phyloP scores from a whole-genome alignment of 30 jellyfish, hydroid and myxozoan species.

The Hydractinia echinata region DNA sequence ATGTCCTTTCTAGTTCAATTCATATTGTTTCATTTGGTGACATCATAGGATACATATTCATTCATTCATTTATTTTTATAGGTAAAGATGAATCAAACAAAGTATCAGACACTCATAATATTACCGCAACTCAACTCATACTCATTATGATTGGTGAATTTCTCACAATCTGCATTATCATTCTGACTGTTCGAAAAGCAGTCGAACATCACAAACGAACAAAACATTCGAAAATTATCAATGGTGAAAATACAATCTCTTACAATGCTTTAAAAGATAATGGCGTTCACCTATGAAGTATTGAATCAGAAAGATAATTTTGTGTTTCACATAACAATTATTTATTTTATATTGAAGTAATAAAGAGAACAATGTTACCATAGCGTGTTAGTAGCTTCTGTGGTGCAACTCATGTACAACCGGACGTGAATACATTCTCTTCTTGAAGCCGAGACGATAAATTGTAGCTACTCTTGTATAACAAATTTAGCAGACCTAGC shows the following conservation, averaged over 20 bases:
- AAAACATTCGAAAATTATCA: slow-evolving; percentile 1
- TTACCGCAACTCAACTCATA: background rate
- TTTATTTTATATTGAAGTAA: too few relatives aligned
- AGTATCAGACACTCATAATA: background rate
- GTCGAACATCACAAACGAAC: background rate
- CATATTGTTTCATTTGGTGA: background rate
- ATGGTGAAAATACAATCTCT: background rate
- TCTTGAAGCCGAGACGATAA: too few relatives aligned
- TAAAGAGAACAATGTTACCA: too few relatives aligned
- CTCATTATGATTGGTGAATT: slow-evolving; percentile 1
- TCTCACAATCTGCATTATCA: background rate
- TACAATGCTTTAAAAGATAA: background rate
- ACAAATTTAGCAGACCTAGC: too few relatives aligned
- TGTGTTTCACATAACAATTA: too few relatives aligned
- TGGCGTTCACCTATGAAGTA: background rate
- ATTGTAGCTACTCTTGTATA: too few relatives aligned
- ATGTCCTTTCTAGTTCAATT: background rate
- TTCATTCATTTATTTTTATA: background rate
- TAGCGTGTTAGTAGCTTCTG: too few relatives aligned
- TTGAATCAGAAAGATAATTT: too few relatives aligned
- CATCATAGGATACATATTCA: background rate
- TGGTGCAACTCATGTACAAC: too few relatives aligned
- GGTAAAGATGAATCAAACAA: background rate
- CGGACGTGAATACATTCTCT: too few relatives aligned
- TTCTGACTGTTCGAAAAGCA: background rate